Evolutionary conservation across 2,113 vertebrate genomes (phyloP), one percentile per base, ranked within the genome.

Genomic region (Pluvialis apricaria): DNA sequence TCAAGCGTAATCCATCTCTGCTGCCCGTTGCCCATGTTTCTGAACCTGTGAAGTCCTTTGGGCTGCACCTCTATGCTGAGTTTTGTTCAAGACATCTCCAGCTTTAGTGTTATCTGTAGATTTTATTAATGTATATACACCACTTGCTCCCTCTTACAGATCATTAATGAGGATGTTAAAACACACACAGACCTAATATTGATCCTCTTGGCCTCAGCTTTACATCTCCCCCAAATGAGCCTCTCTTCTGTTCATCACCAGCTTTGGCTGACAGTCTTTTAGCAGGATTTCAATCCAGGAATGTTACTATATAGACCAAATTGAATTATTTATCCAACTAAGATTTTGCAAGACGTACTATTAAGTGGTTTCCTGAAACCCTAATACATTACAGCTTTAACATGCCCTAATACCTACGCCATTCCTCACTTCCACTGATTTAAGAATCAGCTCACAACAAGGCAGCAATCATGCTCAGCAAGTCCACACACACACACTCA

Each of bases 91-190:
- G 65, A 38, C 28, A 62, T 65, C 87, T 91, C 82, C 42, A 31
- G 70, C 78, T 91, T 91, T 69, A 92, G 60, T 25, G 47, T 75
- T 91, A 93, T 93, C 87, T 62, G 82, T 52, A 87, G 79, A 85
- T 96, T 94, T 96, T 88, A 96, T 79, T 95, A 94, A 96, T 78
- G 88, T 76, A 58, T 77, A 68, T 60, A 94, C 71, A 93, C 71
- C 92, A 90, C 71, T 96, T 96, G 96, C 96, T 95, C 90, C 62
- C 85, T 96, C 90, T 96, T 91, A 87, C 80, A 85, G 90, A 95
- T 93, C 95, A 91, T 93, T 97, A 97, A 94, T 88, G 88, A 93
- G 89, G 83, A 96, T 90, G 93, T 94, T 96, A 96, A 97, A 96
- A 96, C 47, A 91, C 70, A 96, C 88, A 88, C 60, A 94, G 95